Evolutionary conservation across 1,140 invertebrate genomes (phyloP).

Genomic region (Trichonephila clavipes): DNA sequence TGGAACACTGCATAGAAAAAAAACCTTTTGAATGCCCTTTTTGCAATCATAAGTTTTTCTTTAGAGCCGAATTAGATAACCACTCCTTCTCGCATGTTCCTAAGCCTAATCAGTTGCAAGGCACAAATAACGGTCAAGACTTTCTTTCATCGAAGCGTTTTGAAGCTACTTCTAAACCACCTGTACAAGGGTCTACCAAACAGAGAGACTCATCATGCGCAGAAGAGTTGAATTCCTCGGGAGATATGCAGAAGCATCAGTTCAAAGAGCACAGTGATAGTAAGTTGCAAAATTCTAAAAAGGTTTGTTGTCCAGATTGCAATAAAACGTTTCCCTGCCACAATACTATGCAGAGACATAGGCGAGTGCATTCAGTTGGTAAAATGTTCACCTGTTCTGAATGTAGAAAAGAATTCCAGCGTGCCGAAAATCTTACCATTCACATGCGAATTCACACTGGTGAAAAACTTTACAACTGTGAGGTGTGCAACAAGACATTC

Average conservation of each 20-base stretch:
- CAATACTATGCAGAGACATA: constrained; percentile 80
- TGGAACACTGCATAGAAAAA: constrained; percentile 89
- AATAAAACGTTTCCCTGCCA: constrained; percentile 80
- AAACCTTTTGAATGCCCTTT: constrained; percentile 91
- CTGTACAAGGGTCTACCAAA: constrained; percentile 73
- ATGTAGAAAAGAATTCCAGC: constrained; percentile 78
- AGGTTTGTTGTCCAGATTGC: constrained; percentile 80
- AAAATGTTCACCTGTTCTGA: constrained; percentile 75
- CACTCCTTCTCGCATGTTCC: constrained; percentile 82
- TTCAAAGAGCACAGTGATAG: constrained; percentile 79
- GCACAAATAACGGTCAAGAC: constrained; percentile 76
- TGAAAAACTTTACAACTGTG: constrained; percentile 80
- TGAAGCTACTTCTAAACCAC: constrained; percentile 78
- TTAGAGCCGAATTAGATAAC: constrained; percentile 93
- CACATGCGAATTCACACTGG: constrained; percentile 78
- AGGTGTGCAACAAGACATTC: constrained; percentile 80
- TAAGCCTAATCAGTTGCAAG: constrained; percentile 64
- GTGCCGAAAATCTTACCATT: constrained; percentile 77
- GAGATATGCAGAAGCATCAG: constrained; percentile 80
- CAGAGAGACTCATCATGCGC: constrained; percentile 80
- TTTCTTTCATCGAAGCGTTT: constrained; percentile 1
- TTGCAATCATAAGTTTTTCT: constrained; percentile 94
- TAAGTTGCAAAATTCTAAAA: constrained; percentile 76
- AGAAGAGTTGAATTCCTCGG: constrained; percentile 71
- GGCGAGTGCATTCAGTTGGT: constrained; percentile 80